Conservation (phyloP, 2,113 vertebrate species). For the Pimephales promelas region DNA sequence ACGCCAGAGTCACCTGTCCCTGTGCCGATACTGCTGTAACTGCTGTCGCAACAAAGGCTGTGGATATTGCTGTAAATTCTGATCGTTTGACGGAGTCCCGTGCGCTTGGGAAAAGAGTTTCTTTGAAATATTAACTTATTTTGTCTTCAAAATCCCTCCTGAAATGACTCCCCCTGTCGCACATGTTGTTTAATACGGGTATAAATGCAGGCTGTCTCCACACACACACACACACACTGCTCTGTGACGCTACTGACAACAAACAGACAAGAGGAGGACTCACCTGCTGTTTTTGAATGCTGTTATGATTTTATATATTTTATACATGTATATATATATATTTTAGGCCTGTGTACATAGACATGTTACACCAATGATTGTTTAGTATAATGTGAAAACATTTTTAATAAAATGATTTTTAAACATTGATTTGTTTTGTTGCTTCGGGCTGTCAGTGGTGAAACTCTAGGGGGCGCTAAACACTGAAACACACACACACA, state of each 20-base stretch:
- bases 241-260: background rate
- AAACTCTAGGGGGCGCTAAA: background rate
- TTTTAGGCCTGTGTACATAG: slow-evolving; percentile 14
- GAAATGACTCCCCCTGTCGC: slow-evolving; percentile 6
- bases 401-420: slow-evolving; percentile 50
- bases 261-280: background rate
- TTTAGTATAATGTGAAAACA: background rate
- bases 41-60: slow-evolving; percentile 76
- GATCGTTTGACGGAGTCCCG: slow-evolving; percentile 7
- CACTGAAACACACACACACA: slow-evolving; percentile 3
- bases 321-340: slow-evolving; percentile 10
- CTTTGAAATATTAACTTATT: slow-evolving; percentile 58
- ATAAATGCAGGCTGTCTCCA: background rate
- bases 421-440: background rate
- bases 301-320: background rate
- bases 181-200: background rate
- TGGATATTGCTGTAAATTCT: slow-evolving; percentile 80
- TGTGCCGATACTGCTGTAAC: slow-evolving; percentile 79
- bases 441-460: background rate
- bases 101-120: background rate
- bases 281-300: background rate
- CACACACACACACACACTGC: background rate
- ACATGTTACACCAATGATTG: background rate
- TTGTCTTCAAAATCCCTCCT: background rate
- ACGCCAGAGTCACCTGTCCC: slow-evolving; percentile 72